A percentile compares a stretch with the other conserved stretches of the same genome.
phyloP scores from a whole-genome alignment of 2,113 vertebrate species.

The Ceratotherium simum region DNA sequence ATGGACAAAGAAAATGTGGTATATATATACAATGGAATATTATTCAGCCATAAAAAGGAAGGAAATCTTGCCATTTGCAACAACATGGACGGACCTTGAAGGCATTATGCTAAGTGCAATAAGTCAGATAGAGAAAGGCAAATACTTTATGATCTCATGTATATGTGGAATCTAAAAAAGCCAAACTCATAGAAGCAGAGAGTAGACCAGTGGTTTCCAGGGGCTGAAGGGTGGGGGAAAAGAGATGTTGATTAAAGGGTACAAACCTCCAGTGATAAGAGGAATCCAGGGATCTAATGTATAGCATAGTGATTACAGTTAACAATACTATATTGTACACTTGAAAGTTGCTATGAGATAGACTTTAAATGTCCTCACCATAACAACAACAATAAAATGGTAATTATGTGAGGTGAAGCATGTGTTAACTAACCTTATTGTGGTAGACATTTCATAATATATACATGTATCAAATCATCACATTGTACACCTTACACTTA shows the following conservation, averaged over 20 bases:
- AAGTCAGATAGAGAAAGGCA: background rate
- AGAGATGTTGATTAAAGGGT: background rate
- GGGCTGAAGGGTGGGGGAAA: background rate
- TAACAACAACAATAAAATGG: background rate
- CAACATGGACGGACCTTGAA: background rate
- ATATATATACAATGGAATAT: background rate
- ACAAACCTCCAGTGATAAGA: background rate
- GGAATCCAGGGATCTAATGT: background rate
- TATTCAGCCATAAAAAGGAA: background rate
- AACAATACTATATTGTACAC: background rate
- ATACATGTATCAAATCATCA: background rate
- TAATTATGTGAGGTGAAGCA: background rate
- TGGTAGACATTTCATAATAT: background rate
- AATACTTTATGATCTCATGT: background rate
- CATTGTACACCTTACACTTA: background rate
- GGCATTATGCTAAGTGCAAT: background rate
- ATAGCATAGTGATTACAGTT: background rate
- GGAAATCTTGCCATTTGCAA: background rate
- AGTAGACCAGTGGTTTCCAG: background rate
- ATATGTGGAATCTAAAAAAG: background rate
- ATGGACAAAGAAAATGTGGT: background rate
- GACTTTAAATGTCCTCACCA: background rate
- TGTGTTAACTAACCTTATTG: background rate
- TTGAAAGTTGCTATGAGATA: background rate
- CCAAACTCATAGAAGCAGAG: background rate